Evolutionary conservation across 2,888 invertebrate genomes (phyloP).

Genomic region (Andrena marginata): DNA sequence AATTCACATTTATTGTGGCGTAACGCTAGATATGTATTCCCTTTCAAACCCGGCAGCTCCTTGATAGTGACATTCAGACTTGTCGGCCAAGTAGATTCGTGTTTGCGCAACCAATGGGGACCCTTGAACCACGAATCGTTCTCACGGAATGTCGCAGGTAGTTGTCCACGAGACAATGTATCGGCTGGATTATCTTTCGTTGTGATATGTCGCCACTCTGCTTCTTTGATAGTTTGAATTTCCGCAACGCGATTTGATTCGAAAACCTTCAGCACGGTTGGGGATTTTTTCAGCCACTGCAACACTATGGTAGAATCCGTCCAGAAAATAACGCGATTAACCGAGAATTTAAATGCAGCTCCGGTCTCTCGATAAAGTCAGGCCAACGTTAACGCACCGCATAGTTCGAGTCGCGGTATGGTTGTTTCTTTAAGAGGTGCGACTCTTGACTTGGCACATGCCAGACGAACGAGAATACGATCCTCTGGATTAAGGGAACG

Average conservation of each 20-base stretch:
- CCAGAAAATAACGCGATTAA: neutral
- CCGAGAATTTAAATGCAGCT: no score
- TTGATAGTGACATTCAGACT: no score
- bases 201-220: conserved; percentile 13
- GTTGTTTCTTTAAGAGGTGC: conserved; percentile 22
- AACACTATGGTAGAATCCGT: conserved; percentile 15
- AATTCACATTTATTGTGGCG: no score
- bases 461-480: neutral
- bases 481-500: neutral
- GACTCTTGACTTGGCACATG: conserved; percentile 35
- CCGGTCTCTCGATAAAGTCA: neutral
- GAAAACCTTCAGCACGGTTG: conserved; percentile 5
- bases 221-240: neutral
- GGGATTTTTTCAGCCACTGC: neutral
- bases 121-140: no score
- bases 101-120: no score
- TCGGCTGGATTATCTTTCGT: conserved; percentile 19
- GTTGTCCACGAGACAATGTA: no score
- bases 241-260: conserved; percentile 19
- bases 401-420: conserved; percentile 24
- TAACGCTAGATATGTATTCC: no score
- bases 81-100: conserved; percentile 4
- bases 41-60: no score
- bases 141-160: no score
- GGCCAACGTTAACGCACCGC: neutral